phyloP scores from a whole-genome alignment of 2,888 invertebrate species.

The Nephrotoma appendiculata region DNA sequence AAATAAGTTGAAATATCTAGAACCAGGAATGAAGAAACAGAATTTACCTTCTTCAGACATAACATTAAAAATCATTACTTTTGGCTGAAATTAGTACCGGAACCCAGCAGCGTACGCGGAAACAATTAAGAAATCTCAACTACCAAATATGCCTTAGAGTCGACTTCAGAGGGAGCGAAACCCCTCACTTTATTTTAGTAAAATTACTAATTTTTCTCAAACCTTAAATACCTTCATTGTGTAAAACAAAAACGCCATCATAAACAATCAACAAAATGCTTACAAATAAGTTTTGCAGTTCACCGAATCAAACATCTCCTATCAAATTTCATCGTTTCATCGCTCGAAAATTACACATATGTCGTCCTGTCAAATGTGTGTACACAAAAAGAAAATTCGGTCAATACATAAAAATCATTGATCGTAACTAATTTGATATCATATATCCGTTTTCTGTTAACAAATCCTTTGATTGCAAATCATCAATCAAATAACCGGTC shows the following conservation, averaged over 20 bases:
- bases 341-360: background rate
- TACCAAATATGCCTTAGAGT: no score
- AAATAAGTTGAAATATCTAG: no score
- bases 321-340: background rate
- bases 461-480: background rate
- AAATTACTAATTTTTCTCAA: no score
- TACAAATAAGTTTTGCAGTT: background rate
- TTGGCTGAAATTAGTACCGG: no score
- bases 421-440: background rate
- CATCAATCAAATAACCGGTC: background rate
- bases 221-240: no score
- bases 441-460: background rate
- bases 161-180: no score
- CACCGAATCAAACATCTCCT: background rate
- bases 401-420: background rate
- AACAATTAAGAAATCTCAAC: no score
- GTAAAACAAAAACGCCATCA: background rate
- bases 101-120: no score
- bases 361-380: background rate
- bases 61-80: no score
- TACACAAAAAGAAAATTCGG: background rate
- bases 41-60: no score
- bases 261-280: background rate
- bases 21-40: no score
- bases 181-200: no score